These are phyloP conservation scores for Arenaria interpres DNA, from an alignment of 2,113 vertebrate species.

Conservation along the genomic window DNA sequence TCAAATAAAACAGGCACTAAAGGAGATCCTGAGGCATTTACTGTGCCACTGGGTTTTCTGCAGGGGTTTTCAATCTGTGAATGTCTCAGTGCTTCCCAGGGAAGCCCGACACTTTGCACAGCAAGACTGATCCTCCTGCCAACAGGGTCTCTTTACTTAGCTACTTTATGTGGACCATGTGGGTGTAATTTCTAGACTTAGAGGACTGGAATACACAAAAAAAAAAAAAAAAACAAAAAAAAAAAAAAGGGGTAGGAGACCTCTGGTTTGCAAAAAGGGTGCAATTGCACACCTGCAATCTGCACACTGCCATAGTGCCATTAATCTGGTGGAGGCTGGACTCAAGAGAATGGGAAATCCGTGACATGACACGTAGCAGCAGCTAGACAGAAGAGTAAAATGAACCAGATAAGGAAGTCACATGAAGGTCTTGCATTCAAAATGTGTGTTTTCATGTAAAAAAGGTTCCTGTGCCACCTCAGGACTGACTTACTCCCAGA, in stretches of 20 bases:
- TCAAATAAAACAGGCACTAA: background rate
- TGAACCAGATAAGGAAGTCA: background rate
- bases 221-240: too few relatives aligned
- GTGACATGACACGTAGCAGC: background rate
- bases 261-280: background rate
- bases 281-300: background rate
- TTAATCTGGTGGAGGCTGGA: background rate
- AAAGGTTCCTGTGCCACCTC: background rate
- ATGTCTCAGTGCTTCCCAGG: background rate
- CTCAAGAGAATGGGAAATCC: background rate
- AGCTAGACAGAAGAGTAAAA: background rate
- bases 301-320: background rate
- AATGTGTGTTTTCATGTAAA: background rate
- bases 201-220: background rate
- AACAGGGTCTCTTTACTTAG: background rate
- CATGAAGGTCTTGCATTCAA: background rate
- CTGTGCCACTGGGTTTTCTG: background rate
- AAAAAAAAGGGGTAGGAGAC: background rate
- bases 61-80: background rate
- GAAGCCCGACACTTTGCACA: background rate
- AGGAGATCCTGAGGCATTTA: background rate
- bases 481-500: background rate
- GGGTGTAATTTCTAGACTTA: background rate
- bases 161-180: background rate
- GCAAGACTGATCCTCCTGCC: background rate